Conservation (phyloP, 2,888 invertebrate species). For the Orthonychiurus folsomi region DNA sequence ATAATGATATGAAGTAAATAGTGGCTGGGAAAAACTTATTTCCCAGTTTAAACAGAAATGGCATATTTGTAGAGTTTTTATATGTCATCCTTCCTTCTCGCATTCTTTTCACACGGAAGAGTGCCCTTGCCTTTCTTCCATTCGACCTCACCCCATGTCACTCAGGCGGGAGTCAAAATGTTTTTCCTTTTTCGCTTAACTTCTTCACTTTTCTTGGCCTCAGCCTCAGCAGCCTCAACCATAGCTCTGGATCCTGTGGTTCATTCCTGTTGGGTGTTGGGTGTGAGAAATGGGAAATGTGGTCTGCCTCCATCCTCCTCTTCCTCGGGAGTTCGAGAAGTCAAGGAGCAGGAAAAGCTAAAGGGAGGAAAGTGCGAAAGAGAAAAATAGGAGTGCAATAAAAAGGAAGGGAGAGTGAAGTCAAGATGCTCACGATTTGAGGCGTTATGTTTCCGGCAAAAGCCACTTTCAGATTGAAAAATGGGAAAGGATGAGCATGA, state of each 20-base stretch:
- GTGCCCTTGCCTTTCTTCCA: constrained; percentile 2
- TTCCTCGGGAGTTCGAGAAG: neutral
- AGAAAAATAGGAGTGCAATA: constrained; percentile 24
- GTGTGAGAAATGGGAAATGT: neutral
- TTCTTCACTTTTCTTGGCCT: constrained; percentile 20
- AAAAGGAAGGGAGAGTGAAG: constrained; percentile 26
- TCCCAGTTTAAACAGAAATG: constrained; percentile 21
- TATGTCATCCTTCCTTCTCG: constrained; percentile 12
- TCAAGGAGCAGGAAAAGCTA: no score
- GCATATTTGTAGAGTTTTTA: constrained; percentile 23
- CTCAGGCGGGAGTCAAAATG: neutral
- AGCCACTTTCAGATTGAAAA: constrained; percentile 34
- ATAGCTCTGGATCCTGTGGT: neutral
- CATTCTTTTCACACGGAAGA: constrained; percentile 3
- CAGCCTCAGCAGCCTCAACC: constrained; percentile 18
- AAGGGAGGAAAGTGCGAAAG: constrained; percentile 18
- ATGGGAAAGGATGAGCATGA: constrained; percentile 25
- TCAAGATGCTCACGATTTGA: constrained; percentile 34
- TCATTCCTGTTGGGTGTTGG: neutral
- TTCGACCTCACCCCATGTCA: constrained; percentile 14
- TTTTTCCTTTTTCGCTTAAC: constrained; percentile 14
- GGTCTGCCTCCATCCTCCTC: neutral
- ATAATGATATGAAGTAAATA: constrained; percentile 7
- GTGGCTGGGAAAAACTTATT: constrained; percentile 24
- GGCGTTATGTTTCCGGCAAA: constrained; percentile 36